Conservation (phyloP, 2,113 vertebrate species). For the Hucho hucho region DNA sequence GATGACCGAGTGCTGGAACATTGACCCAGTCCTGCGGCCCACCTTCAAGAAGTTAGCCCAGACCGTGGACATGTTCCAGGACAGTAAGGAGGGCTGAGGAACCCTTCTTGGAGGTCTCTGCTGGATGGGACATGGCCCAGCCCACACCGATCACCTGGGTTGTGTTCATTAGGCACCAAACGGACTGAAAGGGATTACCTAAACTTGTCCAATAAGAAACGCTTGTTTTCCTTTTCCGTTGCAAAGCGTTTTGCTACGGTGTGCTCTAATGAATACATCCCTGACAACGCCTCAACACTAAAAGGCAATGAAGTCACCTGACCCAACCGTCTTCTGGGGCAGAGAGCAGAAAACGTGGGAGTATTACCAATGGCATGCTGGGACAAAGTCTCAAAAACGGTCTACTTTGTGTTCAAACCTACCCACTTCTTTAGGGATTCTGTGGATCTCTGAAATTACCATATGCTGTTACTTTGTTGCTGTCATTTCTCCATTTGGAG, state of each 20-base stretch:
- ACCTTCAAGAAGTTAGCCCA: constrained; percentile 82
- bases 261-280: background rate
- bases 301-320: background rate
- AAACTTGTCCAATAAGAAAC: no score
- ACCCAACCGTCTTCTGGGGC: background rate
- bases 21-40: constrained; percentile 77
- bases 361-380: background rate
- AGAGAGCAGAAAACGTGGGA: background rate
- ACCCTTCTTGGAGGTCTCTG: background rate
- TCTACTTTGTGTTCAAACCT: background rate
- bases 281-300: background rate
- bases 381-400: background rate
- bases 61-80: constrained; percentile 81
- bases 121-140: background rate
- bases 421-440: no score
- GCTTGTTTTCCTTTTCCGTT: no score
- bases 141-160: background rate
- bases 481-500: no score
- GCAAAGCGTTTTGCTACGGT: no score
- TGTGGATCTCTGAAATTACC: background rate
- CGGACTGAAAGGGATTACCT: no score
- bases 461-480: no score
- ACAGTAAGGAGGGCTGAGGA: constrained; percentile 76
- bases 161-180: no score
- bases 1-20: constrained; percentile 92